These are phyloP conservation scores for Mormyrops boulengeri DNA, from an alignment of 2,797 vertebrate species.

Conservation along the genomic window DNA sequence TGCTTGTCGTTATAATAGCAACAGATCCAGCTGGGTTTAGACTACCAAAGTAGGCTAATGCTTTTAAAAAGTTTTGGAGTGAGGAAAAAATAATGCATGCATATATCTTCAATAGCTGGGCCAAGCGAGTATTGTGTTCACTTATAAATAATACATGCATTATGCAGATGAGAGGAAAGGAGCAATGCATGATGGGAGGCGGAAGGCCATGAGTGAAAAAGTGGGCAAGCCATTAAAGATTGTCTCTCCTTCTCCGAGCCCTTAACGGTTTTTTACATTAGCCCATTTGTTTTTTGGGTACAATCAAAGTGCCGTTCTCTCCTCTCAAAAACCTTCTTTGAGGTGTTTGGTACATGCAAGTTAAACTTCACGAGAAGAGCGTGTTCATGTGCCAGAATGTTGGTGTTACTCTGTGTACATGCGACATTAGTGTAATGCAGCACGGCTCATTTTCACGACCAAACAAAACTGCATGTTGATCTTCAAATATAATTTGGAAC, in stretches of 20 bases:
- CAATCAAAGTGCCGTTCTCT: not conserved
- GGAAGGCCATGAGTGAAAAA: conserved; percentile 8
- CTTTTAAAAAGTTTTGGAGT: conserved; percentile 12
- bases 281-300: not conserved
- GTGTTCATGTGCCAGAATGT: not conserved
- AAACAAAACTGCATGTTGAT: not conserved
- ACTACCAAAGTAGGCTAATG: conserved; percentile 8
- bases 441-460: not conserved
- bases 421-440: not conserved
- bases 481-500: not conserved
- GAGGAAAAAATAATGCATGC: conserved; percentile 10
- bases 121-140: conserved; percentile 10
- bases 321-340: not conserved
- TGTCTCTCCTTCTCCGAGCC: not conserved
- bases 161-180: conserved; percentile 18
- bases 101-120: conserved; percentile 18
- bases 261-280: not conserved
- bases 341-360: not conserved
- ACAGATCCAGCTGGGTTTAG: conserved; percentile 9
- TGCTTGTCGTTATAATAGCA: not conserved
- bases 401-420: not conserved
- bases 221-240: not conserved
- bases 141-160: conserved; percentile 19
- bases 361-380: not conserved
- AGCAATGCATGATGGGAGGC: conserved; percentile 1